Base-by-base conservation (phyloP, 1,140 invertebrate genomes). In the Scaptomyza pallida region DNA sequence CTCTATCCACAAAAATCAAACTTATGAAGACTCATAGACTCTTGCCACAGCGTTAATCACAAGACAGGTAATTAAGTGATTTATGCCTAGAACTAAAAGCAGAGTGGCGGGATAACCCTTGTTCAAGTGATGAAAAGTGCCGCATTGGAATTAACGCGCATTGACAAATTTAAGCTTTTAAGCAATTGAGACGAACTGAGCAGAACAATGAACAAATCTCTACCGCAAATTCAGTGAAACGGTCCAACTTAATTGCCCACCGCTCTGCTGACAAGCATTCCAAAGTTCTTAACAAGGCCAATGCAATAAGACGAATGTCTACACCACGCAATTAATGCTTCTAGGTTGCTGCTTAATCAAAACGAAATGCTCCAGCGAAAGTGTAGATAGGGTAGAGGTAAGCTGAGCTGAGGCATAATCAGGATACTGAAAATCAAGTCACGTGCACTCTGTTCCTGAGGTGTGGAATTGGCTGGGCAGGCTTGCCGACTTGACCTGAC, bases 151-250 rank as follows among this genome's bases (percentile, higher is more conserved):
- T 73, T 85, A 85, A 85, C 81, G 80, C 76, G 52, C 86, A 85
- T 85, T 85, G 80, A 85, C 81, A 85, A 79, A 86, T 86, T 74
- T 77, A 61, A 80, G 76, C 72, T 69, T 86, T 83, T 83, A 78
- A 72, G 75, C 74, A 63, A 69, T 65, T 62, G 61, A 67, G 48
- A 56, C 61, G 73, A 83, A 72, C 26, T 30, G 62, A 61, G 23
- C 64, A 51, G 72, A 65, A 64, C n/a, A 63, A 40, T 68, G 77
- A 65, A 70, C 64, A 74, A 83, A 75, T 75, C 67, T 79, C 67
- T 30, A 57, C 63, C 80, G 55, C 72, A 83, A 70, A 61, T 43
- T 41, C 52, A 67, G 65, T 57, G 44, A 51, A 71, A 59, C 19
- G 64, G 63, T 51, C 33, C 35, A 64, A 79, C 81, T 85, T 85